Evolutionary conservation across 2,113 vertebrate species (phyloP), one percentile per base, ranked within the genome.

Genomic region (Piprites chloris): DNA sequence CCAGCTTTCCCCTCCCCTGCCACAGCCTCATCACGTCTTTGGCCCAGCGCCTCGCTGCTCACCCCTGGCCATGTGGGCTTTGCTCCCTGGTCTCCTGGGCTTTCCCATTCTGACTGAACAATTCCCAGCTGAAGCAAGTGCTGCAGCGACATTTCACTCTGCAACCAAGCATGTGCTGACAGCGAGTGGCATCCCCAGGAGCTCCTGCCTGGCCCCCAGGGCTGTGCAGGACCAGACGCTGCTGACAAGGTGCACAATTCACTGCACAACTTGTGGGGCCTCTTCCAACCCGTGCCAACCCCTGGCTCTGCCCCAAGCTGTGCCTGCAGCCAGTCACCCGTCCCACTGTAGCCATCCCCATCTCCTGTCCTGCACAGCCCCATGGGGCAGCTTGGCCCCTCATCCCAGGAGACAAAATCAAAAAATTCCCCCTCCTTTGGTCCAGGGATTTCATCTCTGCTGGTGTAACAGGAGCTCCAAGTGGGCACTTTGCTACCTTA

Each of bases 131-230:
- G 68, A 69, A 87, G 50, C 35, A 32, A 93, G 69, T 4, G 35
- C 83, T 65, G 71, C 91, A 76, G 93, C 1, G 3, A 92, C 83
- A 83, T 90, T 96, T 85, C 79, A 56, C 76, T 88, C 41, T 27
- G 83, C 94, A 90, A 56, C 72, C 65, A 65, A 83, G 75, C 58
- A 85, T 52, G 79, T 80, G 95, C 67, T 92, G 91, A 83, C 83
- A 76, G 91, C 1, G 0, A 90, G 58, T 30, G 44, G 67, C 58
- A 78, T 65, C 79, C 83, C 85, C 71, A 63, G 83, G 66, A 92
- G 52, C 47, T 92, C 52, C 33, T 82, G 66, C 52, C 59, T 28
- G 49, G 56, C 56, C 56, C 56, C 56, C 33, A 23, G 56, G 56
- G 56, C 33, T 35, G 33, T 62, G 91, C 39, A n/a, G 1, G n/a